Percentiles rank a stretch among this genome's conserved stretches.
phyloP scores from a whole-genome alignment of 2,888 invertebrate genomes.

The Nymphalis polychloros region DNA sequence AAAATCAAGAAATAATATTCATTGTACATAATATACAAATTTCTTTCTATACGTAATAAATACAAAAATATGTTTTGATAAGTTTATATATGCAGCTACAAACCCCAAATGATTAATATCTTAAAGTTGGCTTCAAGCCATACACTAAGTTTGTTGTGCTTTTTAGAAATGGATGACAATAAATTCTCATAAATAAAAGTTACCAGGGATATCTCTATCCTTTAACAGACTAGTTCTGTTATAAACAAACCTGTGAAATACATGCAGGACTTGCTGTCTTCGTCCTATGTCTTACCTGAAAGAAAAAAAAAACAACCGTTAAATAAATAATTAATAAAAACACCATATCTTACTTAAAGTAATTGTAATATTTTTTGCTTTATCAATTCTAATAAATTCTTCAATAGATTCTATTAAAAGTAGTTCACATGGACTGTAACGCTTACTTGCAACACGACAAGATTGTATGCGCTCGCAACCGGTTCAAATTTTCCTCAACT shows the following conservation, averaged over 20 bases:
- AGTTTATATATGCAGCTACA: constrained; percentile 14
- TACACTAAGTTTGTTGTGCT: constrained; percentile 54
- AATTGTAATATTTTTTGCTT: constrained; percentile 33
- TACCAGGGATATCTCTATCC: background rate
- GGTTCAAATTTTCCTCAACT: constrained; percentile 57
- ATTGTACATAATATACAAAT: too few species aligned
- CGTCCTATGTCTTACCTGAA: constrained; percentile 56
- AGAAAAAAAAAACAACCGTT: constrained; percentile 46
- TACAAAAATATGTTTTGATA: constrained; percentile 12
- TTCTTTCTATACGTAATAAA: background rate
- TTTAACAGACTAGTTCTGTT: background rate
- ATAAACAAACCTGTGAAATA: constrained; percentile 11
- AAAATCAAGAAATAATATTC: too few species aligned
- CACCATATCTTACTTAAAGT: constrained; percentile 47
- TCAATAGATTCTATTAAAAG: constrained; percentile 31
- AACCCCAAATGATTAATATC: constrained; percentile 61
- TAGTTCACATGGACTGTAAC: constrained; percentile 62
- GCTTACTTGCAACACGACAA: constrained; percentile 55
- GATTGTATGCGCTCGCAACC: constrained; percentile 55
- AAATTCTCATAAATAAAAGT: constrained; percentile 20
- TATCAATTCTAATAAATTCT: background rate
- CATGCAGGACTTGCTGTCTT: background rate
- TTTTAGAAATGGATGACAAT: constrained; percentile 10
- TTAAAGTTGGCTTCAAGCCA: constrained; percentile 65
- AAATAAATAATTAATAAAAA: background rate